Evolutionary conservation across 1,140 invertebrate genomes (phyloP).

Genomic region (Eulimnadia texana): DNA sequence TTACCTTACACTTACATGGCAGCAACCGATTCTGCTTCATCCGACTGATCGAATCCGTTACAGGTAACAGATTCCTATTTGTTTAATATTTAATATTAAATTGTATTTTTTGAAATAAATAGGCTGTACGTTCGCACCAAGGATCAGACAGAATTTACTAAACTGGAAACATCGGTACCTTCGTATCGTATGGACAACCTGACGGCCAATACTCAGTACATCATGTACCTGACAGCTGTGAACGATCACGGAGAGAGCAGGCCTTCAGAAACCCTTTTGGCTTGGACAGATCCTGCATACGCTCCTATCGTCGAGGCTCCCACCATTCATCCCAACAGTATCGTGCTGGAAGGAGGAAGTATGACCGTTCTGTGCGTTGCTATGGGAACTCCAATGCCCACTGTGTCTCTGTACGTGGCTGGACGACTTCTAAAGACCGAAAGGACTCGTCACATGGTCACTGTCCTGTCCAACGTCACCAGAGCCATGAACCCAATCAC

Average conservation of each 20-base stretch:
- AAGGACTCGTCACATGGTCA: slow-evolving; percentile 61
- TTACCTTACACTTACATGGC: slow-evolving; percentile 60
- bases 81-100: background rate
- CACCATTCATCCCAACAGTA: slow-evolving; percentile 60
- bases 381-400: slow-evolving; percentile 63
- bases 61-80: slow-evolving; percentile 35
- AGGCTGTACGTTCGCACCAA: slow-evolving; percentile 51
- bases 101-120: slow-evolving; percentile 13
- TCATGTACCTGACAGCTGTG: slow-evolving; percentile 52
- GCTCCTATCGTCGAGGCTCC: slow-evolving; percentile 69
- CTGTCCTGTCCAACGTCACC: slow-evolving; percentile 61
- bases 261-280: slow-evolving; percentile 60
- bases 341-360: slow-evolving; percentile 61
- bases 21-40: slow-evolving; percentile 59
- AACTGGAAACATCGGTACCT: slow-evolving; percentile 45
- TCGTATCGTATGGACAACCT: slow-evolving; percentile 50
- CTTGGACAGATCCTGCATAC: slow-evolving; percentile 71
- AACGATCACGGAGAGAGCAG: slow-evolving; percentile 46
- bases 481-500: slow-evolving; percentile 65
- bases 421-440: slow-evolving; percentile 57
- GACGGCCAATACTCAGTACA: slow-evolving; percentile 59
- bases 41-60: slow-evolving; percentile 56
- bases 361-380: slow-evolving; percentile 72
- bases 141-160: slow-evolving; percentile 39
- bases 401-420: slow-evolving; percentile 59